Evolutionary conservation across 2,888 invertebrate species (phyloP).

Genomic region (Adelphocoris suturalis): DNA sequence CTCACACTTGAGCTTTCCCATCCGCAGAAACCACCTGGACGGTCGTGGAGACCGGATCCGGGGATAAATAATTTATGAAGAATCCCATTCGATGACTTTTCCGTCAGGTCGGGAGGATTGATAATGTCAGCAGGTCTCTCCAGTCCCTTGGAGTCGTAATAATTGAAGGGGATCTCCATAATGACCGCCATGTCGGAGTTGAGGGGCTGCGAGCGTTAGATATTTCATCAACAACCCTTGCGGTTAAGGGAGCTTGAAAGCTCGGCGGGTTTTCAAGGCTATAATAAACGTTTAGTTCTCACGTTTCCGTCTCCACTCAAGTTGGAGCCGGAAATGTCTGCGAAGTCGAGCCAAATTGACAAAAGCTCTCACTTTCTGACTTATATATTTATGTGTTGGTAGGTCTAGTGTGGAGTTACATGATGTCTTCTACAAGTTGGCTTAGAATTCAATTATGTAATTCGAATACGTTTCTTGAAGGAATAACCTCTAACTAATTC

Average conservation of each 20-base stretch:
- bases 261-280: background rate
- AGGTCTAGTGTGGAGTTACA: too few relatives aligned
- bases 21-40: background rate
- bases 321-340: background rate
- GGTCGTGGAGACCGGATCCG: background rate
- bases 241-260: background rate
- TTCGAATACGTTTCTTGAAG: too few relatives aligned
- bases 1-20: background rate
- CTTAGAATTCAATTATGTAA: too few relatives aligned
- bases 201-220: conserved; percentile 16
- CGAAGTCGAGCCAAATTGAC: background rate
- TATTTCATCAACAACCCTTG: conserved; percentile 17
- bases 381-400: background rate
- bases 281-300: background rate
- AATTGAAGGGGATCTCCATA: conserved; percentile 32
- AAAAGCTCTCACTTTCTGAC: background rate
- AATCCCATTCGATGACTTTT: background rate
- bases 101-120: background rate
- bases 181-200: conserved; percentile 11
- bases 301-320: background rate
- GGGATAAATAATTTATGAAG: conserved; percentile 10
- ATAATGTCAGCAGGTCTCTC: background rate
- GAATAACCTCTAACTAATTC: too few relatives aligned
- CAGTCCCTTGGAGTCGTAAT: background rate
- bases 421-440: too few relatives aligned